Evolutionary conservation across 2,797 vertebrate species (phyloP).

Genomic region (Myiotriccus ornatus): DNA sequence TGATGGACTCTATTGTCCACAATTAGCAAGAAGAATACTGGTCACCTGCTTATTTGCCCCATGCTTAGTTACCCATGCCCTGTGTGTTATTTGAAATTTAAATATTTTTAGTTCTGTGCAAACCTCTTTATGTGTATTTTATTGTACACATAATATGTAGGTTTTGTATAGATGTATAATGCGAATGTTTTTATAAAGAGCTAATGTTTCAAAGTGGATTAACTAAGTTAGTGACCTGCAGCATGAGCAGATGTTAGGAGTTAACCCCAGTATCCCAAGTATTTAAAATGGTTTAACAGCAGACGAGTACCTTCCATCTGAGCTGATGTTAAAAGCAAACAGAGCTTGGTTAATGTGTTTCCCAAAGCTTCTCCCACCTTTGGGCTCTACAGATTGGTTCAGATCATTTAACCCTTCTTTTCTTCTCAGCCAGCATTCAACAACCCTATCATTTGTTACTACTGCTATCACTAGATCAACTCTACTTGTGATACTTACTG

Average conservation of each 20-base stretch:
- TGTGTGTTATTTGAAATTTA: neutral
- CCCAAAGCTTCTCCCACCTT: neutral
- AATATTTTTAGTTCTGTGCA: neutral
- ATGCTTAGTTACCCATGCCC: neutral
- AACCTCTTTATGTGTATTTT: neutral
- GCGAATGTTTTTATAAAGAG: neutral
- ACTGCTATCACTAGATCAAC: neutral
- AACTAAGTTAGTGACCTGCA: neutral
- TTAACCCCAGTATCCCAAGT: neutral
- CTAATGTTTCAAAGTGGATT: neutral
- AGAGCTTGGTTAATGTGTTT: neutral
- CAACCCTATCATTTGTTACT: neutral
- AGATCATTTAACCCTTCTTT: neutral
- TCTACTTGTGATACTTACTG: neutral
- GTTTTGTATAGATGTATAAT: neutral
- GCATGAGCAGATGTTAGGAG: neutral
- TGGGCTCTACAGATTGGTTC: neutral
- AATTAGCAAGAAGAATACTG: neutral
- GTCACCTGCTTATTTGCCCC: neutral
- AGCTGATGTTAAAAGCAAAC: neutral
- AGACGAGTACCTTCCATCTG: neutral
- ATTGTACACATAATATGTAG: neutral
- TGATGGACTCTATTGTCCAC: neutral
- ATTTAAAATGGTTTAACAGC: neutral
- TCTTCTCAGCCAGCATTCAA: neutral